phyloP scores from a whole-genome alignment of 2,888 invertebrate genomes.

The Chelonus formosanus region DNA sequence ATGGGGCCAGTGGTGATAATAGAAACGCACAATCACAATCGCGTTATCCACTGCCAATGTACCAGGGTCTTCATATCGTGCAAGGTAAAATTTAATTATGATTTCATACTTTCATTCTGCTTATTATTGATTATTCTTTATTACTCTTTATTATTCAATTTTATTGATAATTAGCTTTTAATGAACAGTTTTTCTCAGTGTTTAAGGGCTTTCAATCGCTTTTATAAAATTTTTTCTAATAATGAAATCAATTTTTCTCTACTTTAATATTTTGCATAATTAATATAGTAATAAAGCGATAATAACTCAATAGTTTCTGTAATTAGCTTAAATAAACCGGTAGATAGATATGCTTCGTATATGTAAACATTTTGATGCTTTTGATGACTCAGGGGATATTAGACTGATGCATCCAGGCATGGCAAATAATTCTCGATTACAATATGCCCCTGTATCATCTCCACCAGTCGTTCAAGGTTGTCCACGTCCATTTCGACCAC shows the following conservation, averaged over 20 bases:
- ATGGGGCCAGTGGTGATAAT: conserved; percentile 52
- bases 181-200: too few relatives aligned
- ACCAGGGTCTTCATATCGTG: conserved; percentile 62
- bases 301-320: too few relatives aligned
- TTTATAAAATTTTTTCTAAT: too few relatives aligned
- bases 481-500: conserved; percentile 58
- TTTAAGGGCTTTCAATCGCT: too few relatives aligned
- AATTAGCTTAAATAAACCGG: too few relatives aligned
- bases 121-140: too few relatives aligned
- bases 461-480: conserved; percentile 62
- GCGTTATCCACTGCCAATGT: conserved; percentile 64
- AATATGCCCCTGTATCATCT: conserved; percentile 60
- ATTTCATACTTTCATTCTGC: not conserved
- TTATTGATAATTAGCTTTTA: too few relatives aligned
- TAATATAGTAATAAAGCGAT: too few relatives aligned
- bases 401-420: conserved; percentile 62
- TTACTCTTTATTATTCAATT: too few relatives aligned
- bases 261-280: too few relatives aligned
- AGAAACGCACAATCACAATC: conserved; percentile 60
- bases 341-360: too few relatives aligned
- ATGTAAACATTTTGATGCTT: not conserved
- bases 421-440: conserved; percentile 57
- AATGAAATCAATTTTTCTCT: too few relatives aligned
- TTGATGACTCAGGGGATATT: conserved; percentile 53
- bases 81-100: conserved; percentile 50